Base-by-base conservation (phyloP, 2,113 vertebrate genomes). In the Hoplias malabaricus region DNA sequence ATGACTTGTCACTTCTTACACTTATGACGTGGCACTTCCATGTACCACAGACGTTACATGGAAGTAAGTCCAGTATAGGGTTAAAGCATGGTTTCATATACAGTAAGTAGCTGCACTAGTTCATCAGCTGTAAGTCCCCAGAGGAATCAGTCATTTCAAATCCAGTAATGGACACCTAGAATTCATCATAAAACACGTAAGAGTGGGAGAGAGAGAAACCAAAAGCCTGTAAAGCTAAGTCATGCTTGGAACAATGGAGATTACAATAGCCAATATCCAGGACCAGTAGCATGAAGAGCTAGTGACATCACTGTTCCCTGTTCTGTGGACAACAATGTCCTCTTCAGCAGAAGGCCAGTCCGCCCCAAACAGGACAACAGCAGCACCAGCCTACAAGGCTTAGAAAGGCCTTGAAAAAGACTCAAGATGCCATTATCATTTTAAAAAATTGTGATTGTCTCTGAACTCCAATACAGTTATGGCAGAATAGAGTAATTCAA, bases 311-410 rank as follows among this genome's bases (percentile, higher is more conserved):
- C 65, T 68, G 73, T 36, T 83, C 77, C 80, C 89, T 91, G 88
- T 93, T 87, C 83, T 66, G 72, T 69, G 70, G 57, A 25, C 78
- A 88, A 91, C 90, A 91, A 89, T 87, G 87, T 79, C 73, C 86
- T 85, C 87, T 91, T 92, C 77, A 89, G 78, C 54, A 56, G 69
- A 33, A 21, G 27, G 67, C 67, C 29, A 53, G n/a, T 10, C 29
- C 67, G 19, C 19, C 66, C 54, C 62, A 33, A 29, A 54, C 71
- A 73, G 46, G 13, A 85, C 81, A 83, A 85, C 73, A 48, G 68
- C 31, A 4, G 16, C 29, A 62, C 14, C 31, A 33, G 29, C 59
- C 16, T 21, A 6, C 59, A 63, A 9, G 21, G n/a, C 2, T 36
- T 3, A 63, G 19, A 63, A n/a, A 33, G 19, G 33, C 6, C 19